Conservation (phyloP, 30 jellyfish, hydroid and myxozoan species). For the Phacellophora camtschatica region DNA sequence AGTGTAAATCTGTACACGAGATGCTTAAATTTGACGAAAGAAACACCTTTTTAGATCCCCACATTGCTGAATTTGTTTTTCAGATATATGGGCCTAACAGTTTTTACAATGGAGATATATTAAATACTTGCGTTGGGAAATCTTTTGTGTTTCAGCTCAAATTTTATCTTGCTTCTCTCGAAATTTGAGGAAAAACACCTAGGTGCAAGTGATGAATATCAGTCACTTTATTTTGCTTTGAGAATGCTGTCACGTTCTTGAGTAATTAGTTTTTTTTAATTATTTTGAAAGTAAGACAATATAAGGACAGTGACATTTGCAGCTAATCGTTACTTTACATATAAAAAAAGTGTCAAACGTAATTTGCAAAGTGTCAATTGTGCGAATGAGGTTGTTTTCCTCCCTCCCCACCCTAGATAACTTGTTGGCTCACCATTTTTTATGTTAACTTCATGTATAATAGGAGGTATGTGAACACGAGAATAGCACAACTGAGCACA, state of each 20-base stretch:
- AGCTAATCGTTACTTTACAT: constrained; percentile 1
- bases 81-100: no score
- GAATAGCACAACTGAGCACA: no score
- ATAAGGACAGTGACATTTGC: constrained; percentile 23
- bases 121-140: no score
- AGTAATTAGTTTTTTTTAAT: constrained; percentile 24
- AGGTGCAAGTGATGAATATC: neutral
- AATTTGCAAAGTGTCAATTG: constrained; percentile 23
- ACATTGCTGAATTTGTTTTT: no score
- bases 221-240: neutral
- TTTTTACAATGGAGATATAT: no score
- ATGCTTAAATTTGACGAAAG: no score
- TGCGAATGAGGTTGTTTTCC: no score
- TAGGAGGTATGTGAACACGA: no score
- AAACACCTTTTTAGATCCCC: neutral
- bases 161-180: constrained; percentile 19
- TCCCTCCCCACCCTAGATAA: no score
- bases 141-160: neutral
- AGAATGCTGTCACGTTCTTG: constrained; percentile 18
- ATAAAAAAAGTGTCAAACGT: constrained; percentile 42
- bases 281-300: constrained; percentile 22
- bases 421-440: no score
- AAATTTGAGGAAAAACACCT: constrained; percentile 2
- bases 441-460: no score
- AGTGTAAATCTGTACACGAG: no score